Evolutionary conservation across 2,113 vertebrate species (phyloP).

Genomic region (Oriolus oriolus): DNA sequence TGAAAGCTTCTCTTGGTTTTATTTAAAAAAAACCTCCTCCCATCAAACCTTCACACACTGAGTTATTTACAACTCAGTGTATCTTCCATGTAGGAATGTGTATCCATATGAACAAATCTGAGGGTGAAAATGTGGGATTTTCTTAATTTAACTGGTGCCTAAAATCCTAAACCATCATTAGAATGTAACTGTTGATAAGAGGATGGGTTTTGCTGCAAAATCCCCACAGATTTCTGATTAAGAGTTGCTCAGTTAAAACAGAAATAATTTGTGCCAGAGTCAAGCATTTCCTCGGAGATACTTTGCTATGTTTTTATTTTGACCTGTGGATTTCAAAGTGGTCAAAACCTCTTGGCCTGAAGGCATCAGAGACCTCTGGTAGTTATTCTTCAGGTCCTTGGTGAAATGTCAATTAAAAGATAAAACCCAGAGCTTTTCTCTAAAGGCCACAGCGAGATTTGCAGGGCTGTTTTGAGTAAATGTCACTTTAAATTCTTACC

Average conservation of each 20-base stretch:
- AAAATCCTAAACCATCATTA: not conserved
- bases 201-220: not conserved
- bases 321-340: not conserved
- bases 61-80: not conserved
- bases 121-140: not conserved
- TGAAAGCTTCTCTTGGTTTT: not conserved
- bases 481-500: not conserved
- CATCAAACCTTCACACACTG: no score
- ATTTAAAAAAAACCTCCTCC: not conserved
- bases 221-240: not conserved
- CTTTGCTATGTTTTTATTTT: not conserved
- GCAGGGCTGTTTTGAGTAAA: not conserved
- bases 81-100: fast-evolving
- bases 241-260: not conserved
- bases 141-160: not conserved
- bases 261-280: not conserved
- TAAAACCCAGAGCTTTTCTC: not conserved
- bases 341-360: not conserved
- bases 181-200: not conserved
- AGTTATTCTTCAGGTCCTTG: not conserved
- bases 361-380: not conserved
- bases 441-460: not conserved
- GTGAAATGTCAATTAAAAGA: slow-evolving; percentile 9
- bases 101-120: not conserved
- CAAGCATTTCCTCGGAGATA: not conserved